Evolutionary conservation across 2,888 invertebrate genomes (phyloP).

Genomic region (Pimpla rufipes): DNA sequence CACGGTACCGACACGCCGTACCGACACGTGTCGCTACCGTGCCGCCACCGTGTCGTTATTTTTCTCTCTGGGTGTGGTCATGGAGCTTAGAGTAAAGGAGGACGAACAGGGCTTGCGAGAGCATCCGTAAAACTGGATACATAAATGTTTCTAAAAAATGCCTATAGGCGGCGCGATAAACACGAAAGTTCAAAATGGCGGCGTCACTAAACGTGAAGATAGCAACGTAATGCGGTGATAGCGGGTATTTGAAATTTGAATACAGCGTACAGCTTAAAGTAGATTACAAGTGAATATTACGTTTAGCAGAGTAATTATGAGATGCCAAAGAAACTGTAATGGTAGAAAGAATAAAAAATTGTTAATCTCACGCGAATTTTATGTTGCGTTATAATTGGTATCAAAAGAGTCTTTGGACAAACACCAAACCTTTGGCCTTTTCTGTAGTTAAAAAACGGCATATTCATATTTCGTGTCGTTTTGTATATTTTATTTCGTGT

Average conservation of each 20-base stretch:
- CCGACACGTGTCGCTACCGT: too few relatives aligned
- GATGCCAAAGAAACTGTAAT: constrained; percentile 5
- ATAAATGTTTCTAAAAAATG: not conserved
- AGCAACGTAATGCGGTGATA: not conserved
- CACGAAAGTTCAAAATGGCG: not conserved
- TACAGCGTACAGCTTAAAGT: constrained; percentile 12
- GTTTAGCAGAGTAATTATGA: constrained; percentile 12
- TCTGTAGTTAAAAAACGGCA: not conserved
- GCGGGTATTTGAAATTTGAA: constrained; percentile 10
- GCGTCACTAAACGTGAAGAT: not conserved
- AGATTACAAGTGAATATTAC: constrained; percentile 9
- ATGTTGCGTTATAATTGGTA: not conserved
- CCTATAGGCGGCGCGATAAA: not conserved
- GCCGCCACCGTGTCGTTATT: too few relatives aligned
- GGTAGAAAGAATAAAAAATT: not conserved
- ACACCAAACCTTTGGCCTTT: not conserved
- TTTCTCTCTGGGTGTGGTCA: too few relatives aligned
- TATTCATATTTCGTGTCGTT: not conserved
- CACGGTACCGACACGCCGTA: too few relatives aligned
- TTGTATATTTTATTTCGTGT: not conserved
- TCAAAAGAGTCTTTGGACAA: not conserved
- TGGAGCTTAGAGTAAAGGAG: constrained; percentile 4
- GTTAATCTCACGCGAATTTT: not conserved
- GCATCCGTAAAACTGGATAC: constrained; percentile 2
- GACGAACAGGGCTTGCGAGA: constrained; percentile 1